Conservation (phyloP, 2,113 vertebrate species). For the Pelobates fuscus region DNA sequence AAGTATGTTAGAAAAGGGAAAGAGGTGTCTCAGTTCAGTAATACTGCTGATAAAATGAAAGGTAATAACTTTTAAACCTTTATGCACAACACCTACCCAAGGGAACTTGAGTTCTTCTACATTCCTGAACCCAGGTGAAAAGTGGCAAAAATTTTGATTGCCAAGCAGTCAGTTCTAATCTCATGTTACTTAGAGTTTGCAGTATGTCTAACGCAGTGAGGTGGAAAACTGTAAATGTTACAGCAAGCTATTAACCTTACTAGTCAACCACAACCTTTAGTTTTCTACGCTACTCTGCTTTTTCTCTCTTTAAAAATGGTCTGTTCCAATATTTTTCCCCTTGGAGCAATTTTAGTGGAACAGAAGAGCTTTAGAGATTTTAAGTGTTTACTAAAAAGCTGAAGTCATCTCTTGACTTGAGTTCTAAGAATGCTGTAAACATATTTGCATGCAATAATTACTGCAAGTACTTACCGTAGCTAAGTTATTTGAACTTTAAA, state of each 20-base stretch:
- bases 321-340: conserved; percentile 43
- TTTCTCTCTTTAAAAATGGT: conserved; percentile 45
- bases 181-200: conserved; percentile 47
- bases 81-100: conserved; percentile 36
- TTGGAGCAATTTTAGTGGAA: conserved; percentile 40
- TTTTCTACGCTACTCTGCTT: conserved; percentile 45
- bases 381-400: conserved; percentile 50
- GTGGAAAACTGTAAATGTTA: conserved; percentile 51
- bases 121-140: conserved; percentile 47
- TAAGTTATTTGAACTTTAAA: conserved; percentile 31
- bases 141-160: conserved; percentile 50
- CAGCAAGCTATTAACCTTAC: conserved; percentile 51
- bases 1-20: conserved; percentile 8
- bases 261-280: conserved; percentile 51
- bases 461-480: conserved; percentile 36
- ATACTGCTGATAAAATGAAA: conserved; percentile 44
- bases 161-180: conserved; percentile 49
- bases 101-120: conserved; percentile 44
- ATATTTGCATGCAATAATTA: conserved; percentile 47
- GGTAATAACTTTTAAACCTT: conserved; percentile 48
- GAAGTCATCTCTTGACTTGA: conserved; percentile 42
- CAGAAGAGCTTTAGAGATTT: conserved; percentile 42
- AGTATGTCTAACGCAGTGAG: conserved; percentile 42
- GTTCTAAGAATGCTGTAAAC: conserved; percentile 40
- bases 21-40: conserved; percentile 34